These are phyloP conservation scores for Physella acuta DNA, from an alignment of 1,140 invertebrate genomes.

Conservation along the genomic window DNA sequence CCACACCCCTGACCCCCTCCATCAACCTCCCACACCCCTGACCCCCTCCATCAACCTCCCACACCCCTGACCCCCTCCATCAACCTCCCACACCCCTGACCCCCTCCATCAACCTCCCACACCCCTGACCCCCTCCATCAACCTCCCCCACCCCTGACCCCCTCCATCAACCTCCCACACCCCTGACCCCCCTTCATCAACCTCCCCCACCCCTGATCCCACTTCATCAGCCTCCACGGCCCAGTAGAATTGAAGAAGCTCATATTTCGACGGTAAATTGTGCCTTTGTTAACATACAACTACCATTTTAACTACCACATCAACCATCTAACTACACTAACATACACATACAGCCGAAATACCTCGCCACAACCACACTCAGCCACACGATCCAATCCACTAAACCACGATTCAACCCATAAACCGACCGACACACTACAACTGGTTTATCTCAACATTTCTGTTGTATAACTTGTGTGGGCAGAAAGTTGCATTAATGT, in stretches of 20 bases:
- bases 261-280: background rate
- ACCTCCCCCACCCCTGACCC: background rate
- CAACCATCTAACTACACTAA: background rate
- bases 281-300: background rate
- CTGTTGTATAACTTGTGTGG: too few species aligned
- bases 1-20: background rate
- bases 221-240: background rate
- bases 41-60: background rate
- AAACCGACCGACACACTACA: too few species aligned
- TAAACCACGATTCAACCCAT: background rate
- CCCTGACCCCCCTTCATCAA: background rate
- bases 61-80: background rate
- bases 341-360: background rate
- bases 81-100: background rate
- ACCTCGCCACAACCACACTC: background rate
- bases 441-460: too few species aligned
- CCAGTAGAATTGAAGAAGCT: background rate
- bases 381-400: background rate
- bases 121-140: background rate
- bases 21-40: background rate
- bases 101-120: background rate
- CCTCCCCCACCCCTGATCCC: background rate
- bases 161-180: too few species aligned
- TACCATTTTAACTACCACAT: background rate
- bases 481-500: too few species aligned